phyloP scores from a whole-genome alignment of 2,113 vertebrate species.

The Leptodactylus fuscus region DNA sequence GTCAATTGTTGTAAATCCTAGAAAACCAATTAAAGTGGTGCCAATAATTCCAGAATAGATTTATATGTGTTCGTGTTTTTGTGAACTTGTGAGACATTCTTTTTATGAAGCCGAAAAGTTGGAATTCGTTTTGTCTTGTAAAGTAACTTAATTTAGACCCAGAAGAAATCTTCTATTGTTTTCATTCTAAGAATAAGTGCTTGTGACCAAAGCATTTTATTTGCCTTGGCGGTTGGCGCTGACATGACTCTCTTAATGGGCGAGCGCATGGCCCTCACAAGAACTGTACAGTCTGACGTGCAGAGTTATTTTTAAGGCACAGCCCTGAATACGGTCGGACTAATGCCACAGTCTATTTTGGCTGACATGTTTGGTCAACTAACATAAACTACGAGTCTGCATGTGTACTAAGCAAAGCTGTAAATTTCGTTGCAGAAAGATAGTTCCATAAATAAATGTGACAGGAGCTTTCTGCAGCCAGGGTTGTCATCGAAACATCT shows the following conservation, averaged over 20 bases:
- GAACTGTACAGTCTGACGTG: not conserved
- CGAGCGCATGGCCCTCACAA: not conserved
- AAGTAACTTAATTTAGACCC: not conserved
- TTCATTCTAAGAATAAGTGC: not conserved
- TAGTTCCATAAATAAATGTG: slow-evolving; percentile 48
- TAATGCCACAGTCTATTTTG: slow-evolving; percentile 27
- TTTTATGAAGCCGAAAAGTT: not conserved
- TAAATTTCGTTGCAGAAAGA: slow-evolving; percentile 27
- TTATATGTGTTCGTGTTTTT: not conserved
- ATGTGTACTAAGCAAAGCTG: slow-evolving; percentile 35
- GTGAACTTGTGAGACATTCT: no score
- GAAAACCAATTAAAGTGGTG: no score
- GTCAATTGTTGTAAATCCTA: no score
- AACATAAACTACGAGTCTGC: slow-evolving; percentile 26
- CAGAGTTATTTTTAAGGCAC: slow-evolving; percentile 7
- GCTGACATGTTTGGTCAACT: slow-evolving; percentile 41
- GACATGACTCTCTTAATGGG: not conserved
- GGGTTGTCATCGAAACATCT: not conserved
- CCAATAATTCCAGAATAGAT: not conserved
- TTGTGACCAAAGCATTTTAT: not conserved
- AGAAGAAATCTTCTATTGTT: not conserved
- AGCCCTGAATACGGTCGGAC: not conserved
- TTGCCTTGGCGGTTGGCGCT: not conserved
- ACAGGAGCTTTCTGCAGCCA: not conserved
- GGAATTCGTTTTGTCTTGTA: not conserved